Conservation (phyloP, 1,140 invertebrate species). For the Physella acuta region DNA sequence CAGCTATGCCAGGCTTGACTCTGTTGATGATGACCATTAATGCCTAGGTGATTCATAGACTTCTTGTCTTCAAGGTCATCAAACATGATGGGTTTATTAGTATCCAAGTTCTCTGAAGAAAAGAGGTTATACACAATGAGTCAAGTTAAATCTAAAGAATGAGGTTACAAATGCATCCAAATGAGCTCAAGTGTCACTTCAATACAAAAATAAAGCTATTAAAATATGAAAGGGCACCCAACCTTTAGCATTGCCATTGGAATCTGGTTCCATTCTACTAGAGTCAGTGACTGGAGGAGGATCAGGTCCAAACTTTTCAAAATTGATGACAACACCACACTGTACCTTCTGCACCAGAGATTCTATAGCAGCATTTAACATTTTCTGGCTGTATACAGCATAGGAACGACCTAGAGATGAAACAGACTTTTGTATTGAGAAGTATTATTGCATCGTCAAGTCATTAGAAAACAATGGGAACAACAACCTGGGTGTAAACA, state of each 20-base stretch:
- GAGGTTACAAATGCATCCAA: no score
- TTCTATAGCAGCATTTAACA: slow-evolving; percentile 94
- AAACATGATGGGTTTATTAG: slow-evolving; percentile 39
- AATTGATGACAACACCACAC: slow-evolving; percentile 95
- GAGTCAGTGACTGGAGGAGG: slow-evolving; percentile 68
- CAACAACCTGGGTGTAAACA: no score
- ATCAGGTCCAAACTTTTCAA: slow-evolving; percentile 92
- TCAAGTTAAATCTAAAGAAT: no score
- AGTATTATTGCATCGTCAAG: no score
- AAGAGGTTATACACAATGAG: no score
- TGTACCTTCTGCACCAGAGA: slow-evolving; percentile 96
- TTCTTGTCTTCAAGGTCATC: slow-evolving; percentile 34
- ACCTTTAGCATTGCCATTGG: slow-evolving; percentile 49
- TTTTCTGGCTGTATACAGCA: slow-evolving; percentile 89
- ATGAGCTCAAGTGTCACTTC: no score
- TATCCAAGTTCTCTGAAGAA: slow-evolving; percentile 46
- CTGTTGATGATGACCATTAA: slow-evolving; percentile 27
- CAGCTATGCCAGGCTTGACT: slow-evolving; percentile 77
- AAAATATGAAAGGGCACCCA: no score
- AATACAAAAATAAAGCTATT: no score
- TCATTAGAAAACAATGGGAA: no score
- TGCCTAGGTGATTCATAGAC: background rate
- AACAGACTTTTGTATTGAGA: no score
- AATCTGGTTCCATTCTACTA: slow-evolving; percentile 27
- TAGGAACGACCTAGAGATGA: slow-evolving; percentile 82